Conservation (phyloP, 2,797 vertebrate genomes). For the Parauchenoglanis ngamensis region DNA sequence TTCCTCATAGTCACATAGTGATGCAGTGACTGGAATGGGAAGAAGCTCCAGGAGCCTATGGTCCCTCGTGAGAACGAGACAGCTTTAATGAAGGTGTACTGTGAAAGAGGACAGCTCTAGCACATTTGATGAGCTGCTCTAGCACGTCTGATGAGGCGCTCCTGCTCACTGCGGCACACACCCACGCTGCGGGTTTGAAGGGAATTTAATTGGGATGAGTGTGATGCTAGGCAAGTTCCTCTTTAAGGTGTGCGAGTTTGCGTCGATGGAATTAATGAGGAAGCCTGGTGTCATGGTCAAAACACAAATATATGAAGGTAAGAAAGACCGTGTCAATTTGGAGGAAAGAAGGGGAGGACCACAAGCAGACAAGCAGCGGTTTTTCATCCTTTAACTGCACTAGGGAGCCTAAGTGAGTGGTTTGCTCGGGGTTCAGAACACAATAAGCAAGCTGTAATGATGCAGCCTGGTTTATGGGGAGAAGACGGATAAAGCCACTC, state of each 20-base stretch:
- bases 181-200: conserved; percentile 24
- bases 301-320: neutral
- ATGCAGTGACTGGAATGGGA: neutral
- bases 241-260: conserved; percentile 1
- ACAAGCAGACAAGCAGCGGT: conserved; percentile 45
- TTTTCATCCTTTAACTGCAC: conserved; percentile 69
- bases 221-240: neutral
- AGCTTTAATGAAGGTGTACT: conserved; percentile 26
- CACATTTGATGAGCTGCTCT: conserved; percentile 18
- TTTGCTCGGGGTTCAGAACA: conserved; percentile 81
- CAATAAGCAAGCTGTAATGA: conserved; percentile 76
- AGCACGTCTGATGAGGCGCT: conserved; percentile 19
- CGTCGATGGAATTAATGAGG: conserved; percentile 78
- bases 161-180: neutral
- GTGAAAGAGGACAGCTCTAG: neutral
- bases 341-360: neutral
- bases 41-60: neutral
- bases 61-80: neutral
- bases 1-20: neutral
- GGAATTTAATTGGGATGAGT: conserved; percentile 22
- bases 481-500: conserved; percentile 18
- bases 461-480: conserved; percentile 64
- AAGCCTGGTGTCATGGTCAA: conserved; percentile 52
- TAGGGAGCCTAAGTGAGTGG: conserved; percentile 78
- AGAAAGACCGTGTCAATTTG: too few species aligned